A percentile compares a stretch with the other conserved stretches of the same genome.
Conservation (phyloP, 2,888 invertebrate species). For the Dermolepida albohirtum region DNA sequence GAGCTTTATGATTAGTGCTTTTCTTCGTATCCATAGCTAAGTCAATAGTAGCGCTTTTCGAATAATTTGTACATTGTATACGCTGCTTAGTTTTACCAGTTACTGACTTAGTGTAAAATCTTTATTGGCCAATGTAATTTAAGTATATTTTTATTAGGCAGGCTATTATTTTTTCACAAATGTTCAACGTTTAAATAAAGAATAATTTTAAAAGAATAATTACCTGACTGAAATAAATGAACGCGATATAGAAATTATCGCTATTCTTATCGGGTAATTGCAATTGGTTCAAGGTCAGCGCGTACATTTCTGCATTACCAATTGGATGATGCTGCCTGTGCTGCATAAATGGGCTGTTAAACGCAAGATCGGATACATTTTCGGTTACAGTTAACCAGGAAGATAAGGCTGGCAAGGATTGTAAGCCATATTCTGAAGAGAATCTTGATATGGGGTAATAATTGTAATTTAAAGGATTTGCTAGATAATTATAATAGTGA, state of each 20-base stretch:
- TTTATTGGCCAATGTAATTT: too few relatives aligned
- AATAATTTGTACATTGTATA: too few relatives aligned
- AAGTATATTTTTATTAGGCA: too few relatives aligned
- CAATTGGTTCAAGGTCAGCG: conserved; percentile 74
- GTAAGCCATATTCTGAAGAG: conserved; percentile 96
- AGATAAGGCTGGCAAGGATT: conserved; percentile 83
- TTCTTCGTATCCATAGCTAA: too few relatives aligned
- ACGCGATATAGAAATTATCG: conserved; percentile 72
- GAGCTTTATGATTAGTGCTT: too few relatives aligned
- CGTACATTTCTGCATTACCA: conserved; percentile 76
- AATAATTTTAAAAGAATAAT: too few relatives aligned
- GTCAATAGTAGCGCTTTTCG: too few relatives aligned
- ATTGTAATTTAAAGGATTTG: conserved; percentile 83
- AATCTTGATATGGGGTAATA: conserved; percentile 87
- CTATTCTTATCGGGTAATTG: conserved; percentile 69
- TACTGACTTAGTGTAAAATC: too few relatives aligned
- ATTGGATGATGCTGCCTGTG: conserved; percentile 90
- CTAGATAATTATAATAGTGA: conserved; percentile 89
- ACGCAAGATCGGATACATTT: conserved; percentile 65
- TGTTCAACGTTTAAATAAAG: too few relatives aligned
- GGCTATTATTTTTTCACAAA: too few relatives aligned
- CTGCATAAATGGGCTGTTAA: conserved; percentile 72
- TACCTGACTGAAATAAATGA: conserved; percentile 89
- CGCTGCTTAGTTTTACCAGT: too few relatives aligned
- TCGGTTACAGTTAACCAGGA: conserved; percentile 74